Base-by-base conservation (phyloP, 2,797 vertebrate genomes). In the Meriones psammophilus region DNA sequence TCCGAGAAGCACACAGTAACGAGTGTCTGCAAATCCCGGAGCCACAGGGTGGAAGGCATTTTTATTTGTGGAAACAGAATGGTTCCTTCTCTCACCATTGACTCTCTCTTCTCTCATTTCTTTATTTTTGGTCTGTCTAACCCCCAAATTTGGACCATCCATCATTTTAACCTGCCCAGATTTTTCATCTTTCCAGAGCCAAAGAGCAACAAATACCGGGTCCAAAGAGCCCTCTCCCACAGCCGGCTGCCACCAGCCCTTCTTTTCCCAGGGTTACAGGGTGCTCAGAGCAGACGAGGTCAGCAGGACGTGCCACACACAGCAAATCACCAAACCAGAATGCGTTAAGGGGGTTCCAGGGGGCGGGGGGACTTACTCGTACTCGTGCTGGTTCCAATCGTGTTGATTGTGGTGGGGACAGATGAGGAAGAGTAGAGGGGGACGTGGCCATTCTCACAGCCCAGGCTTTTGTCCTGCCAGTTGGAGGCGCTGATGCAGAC, bases 381-480 rank as follows among this genome's bases (percentile, higher is more conserved):
- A 98, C 99, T 99, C 97, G 99, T 99, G 95, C 99, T 98, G 89
- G 99, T 99, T 98, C 99, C 99, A 5, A 99, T 99, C 0, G 99
- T 99, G 98, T 99, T 99, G 98, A 99, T 99, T 96, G 99, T 99
- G 42, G 99, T 97, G 22, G 99, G 99, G 98, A 99, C 99, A 8
- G 99, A 99, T 73, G 99, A 99, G 56, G 99, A 99, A 71, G 99
- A 99, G 98, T 99, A 99, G 92, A 99, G 99, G 56, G 99, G 99
- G 96, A 99, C 99, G 81, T 99, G 99, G 80, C 99, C 99, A 0
- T 99, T 99, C 99, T 99, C 99, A 13, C 99, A 99, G 60, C 99
- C 99, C 98, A 99, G 98, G 98, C 98, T 99, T 94, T 99, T 99
- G 97, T 99, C 99, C 98, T 99, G 99, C 98, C 99, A 99, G 99